A percentile compares a stretch with the other conserved stretches of the same genome.
phyloP scores from a whole-genome alignment of 2,113 vertebrate genomes.

The Gymnorhina tibicen region DNA sequence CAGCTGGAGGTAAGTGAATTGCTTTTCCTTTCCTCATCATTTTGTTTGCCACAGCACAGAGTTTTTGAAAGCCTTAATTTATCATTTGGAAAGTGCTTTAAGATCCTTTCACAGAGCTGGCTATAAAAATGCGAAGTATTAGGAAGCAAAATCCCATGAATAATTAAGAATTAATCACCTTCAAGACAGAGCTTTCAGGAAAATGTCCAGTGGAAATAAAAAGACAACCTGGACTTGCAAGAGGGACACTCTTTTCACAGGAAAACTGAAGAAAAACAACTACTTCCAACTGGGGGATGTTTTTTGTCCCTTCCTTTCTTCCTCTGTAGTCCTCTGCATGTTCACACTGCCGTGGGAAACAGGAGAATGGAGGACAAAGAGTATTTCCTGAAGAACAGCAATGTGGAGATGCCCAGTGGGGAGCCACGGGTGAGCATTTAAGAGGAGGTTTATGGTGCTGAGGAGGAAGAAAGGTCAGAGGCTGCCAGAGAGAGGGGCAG shows the following conservation, averaged over 20 bases:
- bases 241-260: not conserved
- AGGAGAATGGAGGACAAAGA: not conserved
- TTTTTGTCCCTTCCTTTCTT: not conserved
- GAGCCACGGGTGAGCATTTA: not conserved
- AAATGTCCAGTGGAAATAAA: not conserved
- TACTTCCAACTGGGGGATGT: not conserved
- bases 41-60: not conserved
- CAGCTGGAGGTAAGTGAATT: not conserved
- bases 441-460: not conserved
- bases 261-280: not conserved
- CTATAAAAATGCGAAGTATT: slow-evolving; percentile 10
- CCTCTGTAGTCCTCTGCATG: fast-evolving
- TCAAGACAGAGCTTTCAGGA: not conserved
- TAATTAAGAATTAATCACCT: slow-evolving; percentile 6
- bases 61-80: not conserved
- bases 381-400: fast-evolving
- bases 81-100: not conserved
- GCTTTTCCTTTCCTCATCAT: not conserved
- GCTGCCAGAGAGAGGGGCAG: not conserved
- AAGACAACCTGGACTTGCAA: not conserved
- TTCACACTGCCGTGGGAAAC: not conserved
- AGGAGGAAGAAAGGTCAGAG: not conserved
- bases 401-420: not conserved
- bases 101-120: not conserved
- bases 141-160: not conserved